Percentiles rank a stretch among this genome's conserved stretches.
Conservation (phyloP, 2,797 vertebrate species). For the Loris lydekkerianus region DNA sequence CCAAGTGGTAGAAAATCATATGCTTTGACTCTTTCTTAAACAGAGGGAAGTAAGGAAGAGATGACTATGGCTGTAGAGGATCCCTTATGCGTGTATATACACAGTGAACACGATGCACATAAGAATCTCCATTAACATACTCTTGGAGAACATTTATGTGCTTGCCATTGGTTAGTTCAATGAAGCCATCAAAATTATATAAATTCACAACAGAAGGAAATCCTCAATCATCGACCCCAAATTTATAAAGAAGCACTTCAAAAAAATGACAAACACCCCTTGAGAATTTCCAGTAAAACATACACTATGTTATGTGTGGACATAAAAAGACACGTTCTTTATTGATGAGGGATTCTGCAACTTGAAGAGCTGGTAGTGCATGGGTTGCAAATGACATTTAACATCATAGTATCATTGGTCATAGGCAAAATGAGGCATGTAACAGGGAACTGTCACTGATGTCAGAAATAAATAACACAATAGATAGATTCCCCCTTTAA, state of each 20-base stretch:
- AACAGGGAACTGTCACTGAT: neutral
- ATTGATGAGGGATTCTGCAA: neutral
- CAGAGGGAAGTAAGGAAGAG: neutral
- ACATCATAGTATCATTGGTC: neutral
- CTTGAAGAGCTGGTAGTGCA: neutral
- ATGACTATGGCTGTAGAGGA: neutral
- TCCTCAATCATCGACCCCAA: neutral
- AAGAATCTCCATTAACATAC: neutral
- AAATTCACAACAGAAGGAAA: neutral
- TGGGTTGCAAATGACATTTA: neutral
- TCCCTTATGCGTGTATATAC: neutral
- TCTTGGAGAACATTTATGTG: neutral
- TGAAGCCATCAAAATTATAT: neutral
- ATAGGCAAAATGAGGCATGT: neutral
- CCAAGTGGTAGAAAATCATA: neutral
- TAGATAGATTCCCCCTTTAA: neutral
- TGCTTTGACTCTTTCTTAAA: neutral
- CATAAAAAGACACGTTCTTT: neutral
- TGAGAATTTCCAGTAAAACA: neutral
- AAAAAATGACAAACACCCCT: neutral
- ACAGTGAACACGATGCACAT: neutral
- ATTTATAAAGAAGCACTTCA: neutral
- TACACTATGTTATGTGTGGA: fast-evolving
- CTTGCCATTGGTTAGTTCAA: neutral
- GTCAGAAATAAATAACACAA: neutral